Conservation (phyloP, 2,888 invertebrate species). For the Mesoligia furuncula region DNA sequence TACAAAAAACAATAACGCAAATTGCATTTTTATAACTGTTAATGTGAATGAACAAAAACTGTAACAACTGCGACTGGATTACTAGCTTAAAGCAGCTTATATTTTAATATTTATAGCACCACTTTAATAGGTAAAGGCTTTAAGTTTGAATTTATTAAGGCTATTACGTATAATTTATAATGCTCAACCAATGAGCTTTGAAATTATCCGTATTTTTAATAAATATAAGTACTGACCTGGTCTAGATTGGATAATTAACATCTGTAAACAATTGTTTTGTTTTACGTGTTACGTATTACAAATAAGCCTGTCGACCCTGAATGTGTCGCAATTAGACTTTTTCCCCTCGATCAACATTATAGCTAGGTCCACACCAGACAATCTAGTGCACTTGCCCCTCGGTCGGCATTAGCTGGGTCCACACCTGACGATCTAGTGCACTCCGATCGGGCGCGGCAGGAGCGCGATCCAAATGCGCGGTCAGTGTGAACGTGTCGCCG, state of each 20-base stretch:
- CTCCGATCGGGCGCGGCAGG: too few species aligned
- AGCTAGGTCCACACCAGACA: too few species aligned
- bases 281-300: neutral
- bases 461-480: neutral
- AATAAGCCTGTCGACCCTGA: neutral
- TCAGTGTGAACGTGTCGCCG: neutral
- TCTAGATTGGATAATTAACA: constrained; percentile 14
- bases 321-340: neutral
- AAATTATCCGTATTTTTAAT: constrained; percentile 31
- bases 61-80: constrained; percentile 43
- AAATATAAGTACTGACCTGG: constrained; percentile 14
- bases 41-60: constrained; percentile 47
- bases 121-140: constrained; percentile 57
- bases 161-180: constrained; percentile 58
- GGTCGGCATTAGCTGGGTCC: neutral
- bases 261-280: neutral
- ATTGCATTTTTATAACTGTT: constrained; percentile 40
- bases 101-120: constrained; percentile 62
- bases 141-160: constrained; percentile 60
- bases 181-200: constrained; percentile 46
- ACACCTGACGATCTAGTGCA: neutral
- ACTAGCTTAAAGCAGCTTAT: constrained; percentile 44
- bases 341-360: neutral
- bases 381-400: too few species aligned
- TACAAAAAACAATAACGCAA: constrained; percentile 27